phyloP scores from a whole-genome alignment of 1,140 invertebrate genomes.

The Ceratina australensis region DNA sequence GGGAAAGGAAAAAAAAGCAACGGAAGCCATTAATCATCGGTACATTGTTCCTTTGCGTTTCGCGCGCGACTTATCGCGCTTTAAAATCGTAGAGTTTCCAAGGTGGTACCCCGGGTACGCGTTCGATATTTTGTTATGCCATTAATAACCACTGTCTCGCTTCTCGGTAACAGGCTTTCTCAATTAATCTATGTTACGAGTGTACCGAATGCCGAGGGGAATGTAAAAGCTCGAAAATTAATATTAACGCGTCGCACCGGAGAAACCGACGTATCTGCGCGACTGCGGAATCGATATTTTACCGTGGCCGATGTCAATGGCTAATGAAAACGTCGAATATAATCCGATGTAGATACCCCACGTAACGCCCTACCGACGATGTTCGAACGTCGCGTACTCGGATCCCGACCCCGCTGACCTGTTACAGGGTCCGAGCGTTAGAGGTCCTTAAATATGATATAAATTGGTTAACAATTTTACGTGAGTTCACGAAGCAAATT shows the following conservation, averaged over 20 bases:
- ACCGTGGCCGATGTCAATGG: slow-evolving; percentile 57
- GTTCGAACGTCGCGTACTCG: slow-evolving; percentile 45
- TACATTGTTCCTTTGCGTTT: slow-evolving; percentile 45
- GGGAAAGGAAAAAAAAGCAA: neutral
- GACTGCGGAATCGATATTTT: slow-evolving; percentile 59
- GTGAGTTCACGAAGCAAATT: too few relatives aligned
- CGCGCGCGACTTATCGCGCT: slow-evolving; percentile 53
- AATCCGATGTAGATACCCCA: slow-evolving; percentile 50
- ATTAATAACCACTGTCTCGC: slow-evolving; percentile 66
- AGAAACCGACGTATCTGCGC: slow-evolving; percentile 42
- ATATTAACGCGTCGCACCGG: slow-evolving; percentile 60
- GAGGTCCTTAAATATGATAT: too few relatives aligned
- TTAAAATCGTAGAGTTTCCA: slow-evolving; percentile 53
- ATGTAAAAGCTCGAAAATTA: slow-evolving; percentile 65
- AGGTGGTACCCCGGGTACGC: slow-evolving; percentile 23
- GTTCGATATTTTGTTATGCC: slow-evolving; percentile 64
- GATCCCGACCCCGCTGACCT: slow-evolving; percentile 55
- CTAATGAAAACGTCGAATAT: slow-evolving; percentile 65
- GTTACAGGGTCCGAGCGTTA: too few relatives aligned
- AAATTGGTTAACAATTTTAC: too few relatives aligned
- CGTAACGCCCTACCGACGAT: slow-evolving; percentile 43
- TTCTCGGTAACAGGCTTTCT: slow-evolving; percentile 62
- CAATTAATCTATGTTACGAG: slow-evolving; percentile 69
- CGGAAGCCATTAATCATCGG: slow-evolving; percentile 50
- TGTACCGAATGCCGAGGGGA: slow-evolving; percentile 56